Evolutionary conservation across 2,113 vertebrate species (phyloP), one percentile per base, ranked within the genome.

Genomic region (Lepisosteus osseus): DNA sequence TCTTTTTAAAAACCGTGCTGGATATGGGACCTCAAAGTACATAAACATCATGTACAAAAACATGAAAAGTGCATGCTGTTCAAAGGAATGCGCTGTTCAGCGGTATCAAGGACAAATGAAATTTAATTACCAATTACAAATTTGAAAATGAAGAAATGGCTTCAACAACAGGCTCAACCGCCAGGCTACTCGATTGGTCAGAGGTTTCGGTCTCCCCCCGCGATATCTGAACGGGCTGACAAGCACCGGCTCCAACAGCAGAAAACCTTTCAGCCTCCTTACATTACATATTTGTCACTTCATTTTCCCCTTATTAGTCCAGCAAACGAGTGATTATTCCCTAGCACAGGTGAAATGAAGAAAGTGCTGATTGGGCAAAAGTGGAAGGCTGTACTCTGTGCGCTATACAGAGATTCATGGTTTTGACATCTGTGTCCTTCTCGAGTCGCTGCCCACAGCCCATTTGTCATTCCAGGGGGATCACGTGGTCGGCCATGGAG

Each of bases 401-500:
- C 78, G 78, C 62, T 79, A 82, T 83, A 69, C 77, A 84, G 17
- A 90, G 94, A 96, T 94, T 93, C 94, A 94, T 89, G 62, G 86
- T 84, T 95, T 90, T 95, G 94, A 95, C 97, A 98, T 96, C 95
- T 96, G 94, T 89, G 96, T 96, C 96, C 96, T 98, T 98, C 96
- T 94, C 95, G 91, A 95, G 80, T 95, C 88, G 84, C 84, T 92
- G 95, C 93, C 85, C 92, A 85, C 78, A 82, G 91, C 87, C 90
- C 90, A 92, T 98, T 93, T 93, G 88, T 97, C 92, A 93, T 83
- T 71, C 77, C 85, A 40, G 82, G 71, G 45, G 77, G 85, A 84
- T 86, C 86, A 93, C 78, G 66, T 88, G 88, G 86, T 78, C 70
- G 87, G 71, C 79, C 78, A 77, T 75, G 45, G 84, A 76, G 75